Base-by-base conservation (phyloP, 2,797 vertebrate species). In the Hippocampus kuda region DNA sequence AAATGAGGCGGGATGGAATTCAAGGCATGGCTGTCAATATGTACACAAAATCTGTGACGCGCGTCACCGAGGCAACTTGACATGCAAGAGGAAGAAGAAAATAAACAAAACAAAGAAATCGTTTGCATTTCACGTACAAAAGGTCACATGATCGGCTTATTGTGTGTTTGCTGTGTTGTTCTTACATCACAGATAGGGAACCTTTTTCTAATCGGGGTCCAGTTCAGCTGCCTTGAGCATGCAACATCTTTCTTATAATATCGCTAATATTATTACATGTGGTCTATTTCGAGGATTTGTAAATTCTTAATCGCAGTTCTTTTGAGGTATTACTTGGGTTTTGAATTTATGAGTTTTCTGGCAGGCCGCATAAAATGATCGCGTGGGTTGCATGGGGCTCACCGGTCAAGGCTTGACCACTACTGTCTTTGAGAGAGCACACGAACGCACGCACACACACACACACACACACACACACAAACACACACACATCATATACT, bases 1-100 rank as follows among this genome's bases (percentile, higher is more conserved):
- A 85, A 88, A 76, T 51, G 62, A 66, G 75, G 22, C 46, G 74
- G 76, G 71, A 70, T 74, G 46, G 46, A 48, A 48, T 48, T 48
- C 34, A 38, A 38, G 34, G 7, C 34, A 38, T 38, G 34, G 34
- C 7, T 38, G 34, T 38, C 34, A 38, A 38, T 48, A 66, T 44
- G 66, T 27, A 70, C n/a, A 2, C 22, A 57, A 57, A 27, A 57
- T 15, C 11, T 26, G 24, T 24, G 9, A 13, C 4, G 54, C 20
- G 5, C 18, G 6, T 51, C 18, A 51, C 13, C 3, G 13, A 5
- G 46, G 46, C 16, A 5, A 16, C 15, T 48, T 48, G 15, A 48
- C 46, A 48, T 48, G 46, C 13, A 48, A 48, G 49, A 51, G 18
- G 49, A 22, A 51, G 49, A 51, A 20, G 6, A 51, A 51, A 22